phyloP scores from a whole-genome alignment of 1,140 invertebrate genomes.

The Brachionus rotundiformis region DNA sequence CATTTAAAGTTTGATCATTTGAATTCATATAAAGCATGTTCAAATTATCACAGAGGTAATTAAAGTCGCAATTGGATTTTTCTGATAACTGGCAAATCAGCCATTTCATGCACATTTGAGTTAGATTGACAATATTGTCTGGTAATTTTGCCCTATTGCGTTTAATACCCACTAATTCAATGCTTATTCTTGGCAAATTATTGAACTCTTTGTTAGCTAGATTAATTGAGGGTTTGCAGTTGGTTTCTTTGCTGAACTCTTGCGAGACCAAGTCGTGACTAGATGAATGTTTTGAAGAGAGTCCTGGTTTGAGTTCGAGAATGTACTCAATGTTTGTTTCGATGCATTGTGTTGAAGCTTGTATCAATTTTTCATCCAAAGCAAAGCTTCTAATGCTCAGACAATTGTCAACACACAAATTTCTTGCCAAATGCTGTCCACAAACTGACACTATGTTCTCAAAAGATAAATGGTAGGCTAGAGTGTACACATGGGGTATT shows the following conservation, averaged over 20 bases:
- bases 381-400: conserved; percentile 42
- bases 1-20: conserved; percentile 41
- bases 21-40: conserved; percentile 38
- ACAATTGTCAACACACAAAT: conserved; percentile 24
- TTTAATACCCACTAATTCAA: conserved; percentile 37
- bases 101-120: conserved; percentile 48
- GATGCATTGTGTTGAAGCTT: conserved; percentile 44
- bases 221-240: conserved; percentile 23
- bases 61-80: background rate
- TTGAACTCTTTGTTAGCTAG: conserved; percentile 50
- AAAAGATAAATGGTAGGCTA: conserved; percentile 33
- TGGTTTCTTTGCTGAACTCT: background rate
- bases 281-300: background rate
- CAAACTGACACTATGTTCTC: conserved; percentile 29
- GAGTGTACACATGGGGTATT: conserved; percentile 31
- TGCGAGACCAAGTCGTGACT: background rate
- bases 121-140: conserved; percentile 30
- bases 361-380: conserved; percentile 18
- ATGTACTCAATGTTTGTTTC: conserved; percentile 49
- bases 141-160: conserved; percentile 21
- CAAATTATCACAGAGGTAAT: conserved; percentile 27
- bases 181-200: conserved; percentile 29
- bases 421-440: conserved; percentile 28
- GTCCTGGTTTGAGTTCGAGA: background rate
- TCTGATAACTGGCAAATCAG: conserved; percentile 4